Base-by-base conservation (phyloP, 2,888 invertebrate species). In the Odontocolon sp. region DNA sequence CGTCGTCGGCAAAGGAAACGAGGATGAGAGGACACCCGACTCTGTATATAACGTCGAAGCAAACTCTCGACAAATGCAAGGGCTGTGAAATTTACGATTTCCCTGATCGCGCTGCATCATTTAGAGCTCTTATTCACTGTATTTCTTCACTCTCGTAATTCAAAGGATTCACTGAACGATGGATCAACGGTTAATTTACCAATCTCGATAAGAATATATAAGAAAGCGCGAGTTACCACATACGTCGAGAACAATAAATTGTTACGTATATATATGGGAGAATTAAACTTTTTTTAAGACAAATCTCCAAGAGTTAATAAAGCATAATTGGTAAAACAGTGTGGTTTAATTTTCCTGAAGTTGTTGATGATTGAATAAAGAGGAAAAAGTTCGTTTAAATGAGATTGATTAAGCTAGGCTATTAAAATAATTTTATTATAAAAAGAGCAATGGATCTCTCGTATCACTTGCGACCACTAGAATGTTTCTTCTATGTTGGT, bases 1-100 rank as follows among this genome's bases (percentile, higher is more conserved):
- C 31, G 21, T n/a, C 3, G 14, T n/a, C 28, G 52, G 21, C 40
- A 18, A 14, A 31, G 26, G 45, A 45, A 26, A 50, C 33, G 36
- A 21, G 64, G 14, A 63, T 36, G 36, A 50, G 23, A 36, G 45
- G 33, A 70, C 63, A 66, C 40, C 40, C 67, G 66, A 72, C 54
- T 31, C 70, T 77, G 69, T 64, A 47, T 38, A 50, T 42, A 42
- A 33, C 56, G 38, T 18, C 75, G 66, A 67, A 74, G 54, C 57
- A 76, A 66, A 74, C 77, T 82, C 78, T 79, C 86, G 87, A 88
- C 86, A 88, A 88, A 88, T 88, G 80, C 84, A 84, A 52, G 76
- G 77, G 73, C 26, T n/a, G 70, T 47, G 82, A 84, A 87, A 87
- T 89, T 86, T 86, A 87, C 86, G 86, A 83, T 85, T 81, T 79